Evolutionary conservation across 2,113 vertebrate species (phyloP), one percentile per base, ranked within the genome.

Genomic region (Brevimyrus niger): DNA sequence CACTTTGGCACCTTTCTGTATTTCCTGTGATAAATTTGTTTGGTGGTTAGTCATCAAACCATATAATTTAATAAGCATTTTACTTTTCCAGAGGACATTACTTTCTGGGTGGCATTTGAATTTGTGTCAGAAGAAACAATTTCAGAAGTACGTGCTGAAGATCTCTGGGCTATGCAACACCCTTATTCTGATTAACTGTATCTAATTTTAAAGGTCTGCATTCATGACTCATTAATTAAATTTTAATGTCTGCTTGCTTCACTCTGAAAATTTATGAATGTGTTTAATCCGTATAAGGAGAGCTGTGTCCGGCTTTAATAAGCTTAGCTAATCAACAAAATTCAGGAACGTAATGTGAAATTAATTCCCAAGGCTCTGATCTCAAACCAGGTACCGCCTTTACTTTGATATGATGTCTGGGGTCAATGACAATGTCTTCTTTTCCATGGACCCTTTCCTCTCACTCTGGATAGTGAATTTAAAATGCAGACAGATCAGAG

Each of bases 181-280:
- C 23, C 82, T 84, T 84, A 84, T 47, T 47, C 44, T 47, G 44
- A 84, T 84, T 47, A 84, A 84, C 42, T 46, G 44, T 47, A 23
- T 84, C 44, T 84, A 84, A 84, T 84, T 84, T 84, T 84, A 47
- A 46, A 84, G 82, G 82, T 84, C 82, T 84, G 17, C 82, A 84
- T 84, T 84, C 47, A 84, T 84, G 44, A 46, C 82, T 84, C 82
- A 84, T 84, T 84, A 84, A 84, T 84, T 47, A 84, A 47, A 84
- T 47, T 23, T 44, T 84, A 84, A 84, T 84, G 82, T 19, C 82
- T 84, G 82, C 82, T n/a, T 84, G 82, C 21, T 23, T 47, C 38
- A 84, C 35, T 84, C 42, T 84, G 82, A 84, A 47, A 84, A 84
- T 84, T 84, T 42, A 84, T 47, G 38, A 84, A 46, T 42, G 35